Percentiles rank a stretch among this genome's conserved stretches.
phyloP scores from a whole-genome alignment of 2,888 invertebrate genomes.

The Pollenia amentaria region DNA sequence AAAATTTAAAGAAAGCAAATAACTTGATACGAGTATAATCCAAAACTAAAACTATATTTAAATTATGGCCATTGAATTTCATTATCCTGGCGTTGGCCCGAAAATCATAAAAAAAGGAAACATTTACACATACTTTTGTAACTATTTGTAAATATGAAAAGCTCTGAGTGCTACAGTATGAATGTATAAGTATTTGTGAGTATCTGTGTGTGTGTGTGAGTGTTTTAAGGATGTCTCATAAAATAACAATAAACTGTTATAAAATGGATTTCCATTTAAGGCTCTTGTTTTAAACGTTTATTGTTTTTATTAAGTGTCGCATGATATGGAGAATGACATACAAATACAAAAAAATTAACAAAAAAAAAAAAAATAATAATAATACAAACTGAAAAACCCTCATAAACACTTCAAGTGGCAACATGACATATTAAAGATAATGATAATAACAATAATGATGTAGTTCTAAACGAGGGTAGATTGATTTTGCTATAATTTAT shows the following conservation, averaged over 20 bases:
- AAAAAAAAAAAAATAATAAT: background rate
- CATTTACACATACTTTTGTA: slow-evolving; percentile 30
- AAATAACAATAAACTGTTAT: slow-evolving; percentile 72
- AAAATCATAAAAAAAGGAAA: slow-evolving; percentile 38
- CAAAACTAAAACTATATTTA: slow-evolving; percentile 62
- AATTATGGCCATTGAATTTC: slow-evolving; percentile 66
- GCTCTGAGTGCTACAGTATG: background rate
- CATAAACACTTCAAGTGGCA: slow-evolving; percentile 83
- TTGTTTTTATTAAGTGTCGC: slow-evolving; percentile 84
- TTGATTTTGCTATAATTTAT: background rate
- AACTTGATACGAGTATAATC: slow-evolving; percentile 36
- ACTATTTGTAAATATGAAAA: slow-evolving; percentile 26
- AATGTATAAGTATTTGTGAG: background rate
- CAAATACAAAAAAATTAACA: slow-evolving; percentile 21
- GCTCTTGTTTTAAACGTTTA: slow-evolving; percentile 77
- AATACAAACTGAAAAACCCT: slow-evolving; percentile 69
- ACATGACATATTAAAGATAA: slow-evolving; percentile 78
- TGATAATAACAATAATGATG: slow-evolving; percentile 49
- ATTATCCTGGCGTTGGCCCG: slow-evolving; percentile 57
- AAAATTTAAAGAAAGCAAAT: slow-evolving; percentile 9
- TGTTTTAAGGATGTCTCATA: slow-evolving; percentile 60
- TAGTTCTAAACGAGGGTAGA: slow-evolving; percentile 16
- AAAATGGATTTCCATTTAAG: slow-evolving; percentile 75
- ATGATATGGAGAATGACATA: slow-evolving; percentile 76
- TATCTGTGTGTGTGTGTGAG: slow-evolving; percentile 1